A percentile compares a stretch with the other conserved stretches of the same genome.
These are phyloP conservation scores for Grammomys dolichurus DNA, from an alignment of 2,113 vertebrate genomes.

Conservation along the genomic window DNA sequence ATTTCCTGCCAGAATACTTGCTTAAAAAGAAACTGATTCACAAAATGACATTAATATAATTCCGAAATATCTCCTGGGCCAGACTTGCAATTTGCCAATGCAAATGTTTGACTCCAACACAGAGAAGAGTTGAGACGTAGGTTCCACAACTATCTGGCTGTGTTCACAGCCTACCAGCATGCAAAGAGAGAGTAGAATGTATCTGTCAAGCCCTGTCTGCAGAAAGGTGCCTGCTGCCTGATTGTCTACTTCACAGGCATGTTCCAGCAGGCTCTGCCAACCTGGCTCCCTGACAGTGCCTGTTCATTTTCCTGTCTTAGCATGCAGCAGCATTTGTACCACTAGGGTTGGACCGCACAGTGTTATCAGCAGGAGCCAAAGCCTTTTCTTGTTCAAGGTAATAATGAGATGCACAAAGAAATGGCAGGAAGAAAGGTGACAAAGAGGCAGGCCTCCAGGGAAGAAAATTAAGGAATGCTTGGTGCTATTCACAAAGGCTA, in stretches of 20 bases:
- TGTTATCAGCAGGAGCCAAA: constrained; percentile 75
- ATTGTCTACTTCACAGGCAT: constrained; percentile 55
- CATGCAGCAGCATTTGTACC: constrained; percentile 53
- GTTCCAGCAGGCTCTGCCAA: constrained; percentile 60
- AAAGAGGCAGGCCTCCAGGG: neutral
- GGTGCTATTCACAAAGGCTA: neutral
- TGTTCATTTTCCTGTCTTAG: constrained; percentile 71
- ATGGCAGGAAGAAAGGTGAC: constrained; percentile 48
- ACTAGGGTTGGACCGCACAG: constrained; percentile 30
- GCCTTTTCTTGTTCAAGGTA: constrained; percentile 61
- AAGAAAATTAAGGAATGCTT: constrained; percentile 48
- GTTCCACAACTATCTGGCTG: neutral
- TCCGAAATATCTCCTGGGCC: constrained; percentile 58
- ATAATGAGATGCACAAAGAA: constrained; percentile 61
- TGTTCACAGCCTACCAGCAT: constrained; percentile 29
- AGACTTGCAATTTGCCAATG: constrained; percentile 64
- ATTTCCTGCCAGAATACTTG: constrained; percentile 56
- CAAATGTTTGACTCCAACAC: constrained; percentile 12
- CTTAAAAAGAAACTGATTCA: constrained; percentile 59
- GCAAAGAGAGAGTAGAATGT: constrained; percentile 2
- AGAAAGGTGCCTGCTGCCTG: constrained; percentile 53
- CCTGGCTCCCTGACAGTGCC: constrained; percentile 53
- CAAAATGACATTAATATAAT: constrained; percentile 54
- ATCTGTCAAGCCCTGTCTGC: constrained; percentile 13
- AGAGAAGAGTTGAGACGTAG: constrained; percentile 25